These are phyloP conservation scores for Pseudanteris insignis DNA, from an alignment of 2,888 invertebrate genomes.

Conservation along the genomic window DNA sequence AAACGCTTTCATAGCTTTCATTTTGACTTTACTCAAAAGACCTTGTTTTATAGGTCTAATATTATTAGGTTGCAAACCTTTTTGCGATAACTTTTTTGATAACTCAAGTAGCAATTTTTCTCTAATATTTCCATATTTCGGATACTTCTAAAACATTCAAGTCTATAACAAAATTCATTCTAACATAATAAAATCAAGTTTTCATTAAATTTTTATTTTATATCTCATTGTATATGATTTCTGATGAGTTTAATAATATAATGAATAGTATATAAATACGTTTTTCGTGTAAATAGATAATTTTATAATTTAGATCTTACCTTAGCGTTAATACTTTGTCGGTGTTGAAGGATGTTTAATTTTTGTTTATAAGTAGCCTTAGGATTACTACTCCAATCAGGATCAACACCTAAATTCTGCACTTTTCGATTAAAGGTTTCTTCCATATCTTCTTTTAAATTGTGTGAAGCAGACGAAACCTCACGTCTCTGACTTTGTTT, in stretches of 20 bases:
- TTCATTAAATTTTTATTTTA: no score
- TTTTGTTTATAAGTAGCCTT: constrained; percentile 70
- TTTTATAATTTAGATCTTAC: no score
- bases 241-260: no score
- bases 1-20: constrained; percentile 69
- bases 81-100: constrained; percentile 62
- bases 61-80: constrained; percentile 51
- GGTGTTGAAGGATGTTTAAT: constrained; percentile 70
- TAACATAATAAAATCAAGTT: no score
- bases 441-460: constrained; percentile 52
- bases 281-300: no score
- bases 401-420: constrained; percentile 72
- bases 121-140: constrained; percentile 67
- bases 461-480: constrained; percentile 36
- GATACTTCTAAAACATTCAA: constrained; percentile 67
- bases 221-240: no score
- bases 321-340: constrained; percentile 70
- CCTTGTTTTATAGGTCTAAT: constrained; percentile 61
- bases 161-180: no score
- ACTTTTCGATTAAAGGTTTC: constrained; percentile 69
- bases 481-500: constrained; percentile 9
- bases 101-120: constrained; percentile 68
- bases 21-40: constrained; percentile 68
- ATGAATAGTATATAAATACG: no score
- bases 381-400: constrained; percentile 72